Evolutionary conservation across 2,797 vertebrate species (phyloP).

Genomic region (Podargus strigoides): DNA sequence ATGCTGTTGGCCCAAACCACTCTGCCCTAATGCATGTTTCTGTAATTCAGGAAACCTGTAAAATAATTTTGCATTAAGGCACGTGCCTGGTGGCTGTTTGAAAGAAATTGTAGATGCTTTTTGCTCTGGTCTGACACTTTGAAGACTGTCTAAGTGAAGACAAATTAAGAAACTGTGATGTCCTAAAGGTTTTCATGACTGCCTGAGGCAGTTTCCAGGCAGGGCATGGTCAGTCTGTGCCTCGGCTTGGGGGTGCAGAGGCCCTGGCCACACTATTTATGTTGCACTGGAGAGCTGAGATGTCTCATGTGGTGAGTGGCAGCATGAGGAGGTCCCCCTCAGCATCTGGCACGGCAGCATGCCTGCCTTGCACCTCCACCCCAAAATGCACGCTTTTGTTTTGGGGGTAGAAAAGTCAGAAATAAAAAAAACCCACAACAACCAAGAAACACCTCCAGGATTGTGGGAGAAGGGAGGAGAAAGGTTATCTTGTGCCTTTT

Average conservation of each 20-base stretch:
- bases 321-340: not conserved
- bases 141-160: not conserved
- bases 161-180: not conserved
- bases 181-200: not conserved
- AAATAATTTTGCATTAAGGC: not conserved
- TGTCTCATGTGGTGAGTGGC: not conserved
- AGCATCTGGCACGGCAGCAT: not conserved
- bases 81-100: not conserved
- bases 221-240: not conserved
- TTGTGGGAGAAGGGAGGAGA: not conserved
- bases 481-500: not conserved
- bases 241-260: not conserved
- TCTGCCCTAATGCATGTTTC: not conserved
- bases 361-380: not conserved
- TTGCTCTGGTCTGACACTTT: not conserved
- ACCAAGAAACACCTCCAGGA: not conserved
- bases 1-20: not conserved
- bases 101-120: not conserved
- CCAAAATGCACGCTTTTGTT: fast-evolving
- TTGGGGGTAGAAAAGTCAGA: not conserved
- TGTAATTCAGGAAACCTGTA: not conserved
- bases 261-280: not conserved
- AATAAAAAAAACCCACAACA: not conserved
- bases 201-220: not conserved
- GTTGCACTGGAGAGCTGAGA: not conserved